Conservation (phyloP, 2,888 invertebrate species). For the Drosophila meridionalis region DNA sequence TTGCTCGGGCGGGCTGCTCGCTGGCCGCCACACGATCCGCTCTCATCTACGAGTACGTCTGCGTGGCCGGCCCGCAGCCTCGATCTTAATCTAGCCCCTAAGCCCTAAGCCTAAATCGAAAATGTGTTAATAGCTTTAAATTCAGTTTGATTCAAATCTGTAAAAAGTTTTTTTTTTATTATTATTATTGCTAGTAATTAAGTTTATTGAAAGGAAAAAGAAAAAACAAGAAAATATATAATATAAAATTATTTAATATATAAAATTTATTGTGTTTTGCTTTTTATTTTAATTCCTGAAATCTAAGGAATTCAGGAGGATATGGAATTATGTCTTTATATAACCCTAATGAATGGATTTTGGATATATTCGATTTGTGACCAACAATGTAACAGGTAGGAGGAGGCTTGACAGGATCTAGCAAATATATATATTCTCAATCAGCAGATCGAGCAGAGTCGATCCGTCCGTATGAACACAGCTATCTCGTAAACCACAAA, state of each 20-base stretch:
- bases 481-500: too few species aligned
- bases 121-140: conserved; percentile 80
- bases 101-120: conserved; percentile 49
- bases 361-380: too few species aligned
- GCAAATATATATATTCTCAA: too few species aligned
- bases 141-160: conserved; percentile 29
- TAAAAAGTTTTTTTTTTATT: conserved; percentile 41
- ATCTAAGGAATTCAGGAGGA: too few species aligned
- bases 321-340: too few species aligned
- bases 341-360: too few species aligned
- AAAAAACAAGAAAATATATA: background rate
- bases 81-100: conserved; percentile 12
- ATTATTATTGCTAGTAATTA: conserved; percentile 6
- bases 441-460: too few species aligned
- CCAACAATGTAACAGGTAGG: too few species aligned
- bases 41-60: background rate
- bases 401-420: too few species aligned
- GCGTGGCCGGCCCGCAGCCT: conserved; percentile 42
- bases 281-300: background rate
- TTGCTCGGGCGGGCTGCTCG: conserved; percentile 4
- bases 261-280: background rate
- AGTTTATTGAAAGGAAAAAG: background rate
- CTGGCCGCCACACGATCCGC: background rate
- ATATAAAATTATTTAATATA: conserved; percentile 2
- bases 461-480: too few species aligned